Percentiles rank a stretch among this genome's conserved stretches.
Conservation (phyloP, 2,113 vertebrate species). For the Nymphicus hollandicus region DNA sequence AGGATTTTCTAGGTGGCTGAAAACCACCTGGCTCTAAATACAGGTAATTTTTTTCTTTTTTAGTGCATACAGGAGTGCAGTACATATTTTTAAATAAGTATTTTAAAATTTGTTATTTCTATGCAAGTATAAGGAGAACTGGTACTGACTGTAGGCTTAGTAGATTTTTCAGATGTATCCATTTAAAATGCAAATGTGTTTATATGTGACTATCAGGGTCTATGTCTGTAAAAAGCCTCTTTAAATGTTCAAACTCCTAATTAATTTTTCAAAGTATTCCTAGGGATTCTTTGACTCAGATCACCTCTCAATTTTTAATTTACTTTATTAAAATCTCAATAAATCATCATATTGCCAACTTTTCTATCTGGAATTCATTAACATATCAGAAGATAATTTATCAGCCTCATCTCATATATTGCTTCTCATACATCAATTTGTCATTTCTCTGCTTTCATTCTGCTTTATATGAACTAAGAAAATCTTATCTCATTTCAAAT, state of each 20-base stretch:
- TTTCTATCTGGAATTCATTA: slow-evolving; percentile 54
- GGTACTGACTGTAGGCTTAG: background rate
- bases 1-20: background rate
- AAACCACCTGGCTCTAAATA: background rate
- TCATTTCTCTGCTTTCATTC: slow-evolving; percentile 38
- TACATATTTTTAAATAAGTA: background rate
- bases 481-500: slow-evolving; percentile 5
- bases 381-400: slow-evolving; percentile 65
- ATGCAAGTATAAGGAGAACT: background rate
- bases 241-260: slow-evolving; percentile 9
- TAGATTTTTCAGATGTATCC: background rate
- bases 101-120: background rate
- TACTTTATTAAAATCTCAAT: slow-evolving; percentile 46
- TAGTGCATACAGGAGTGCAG: background rate
- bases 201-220: background rate
- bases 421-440: slow-evolving; percentile 49
- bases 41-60: background rate
- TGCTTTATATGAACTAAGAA: background rate
- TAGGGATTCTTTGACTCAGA: slow-evolving; percentile 23
- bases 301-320: slow-evolving; percentile 60
- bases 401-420: slow-evolving; percentile 53
- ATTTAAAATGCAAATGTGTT: slow-evolving; percentile 7
- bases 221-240: slow-evolving; percentile 14
- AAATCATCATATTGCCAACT: slow-evolving; percentile 38
- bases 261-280: slow-evolving; percentile 41